Evolutionary conservation across 2,888 invertebrate genomes (phyloP), one percentile per base, ranked within the genome.

Genomic region (Xanthorhoe designata): DNA sequence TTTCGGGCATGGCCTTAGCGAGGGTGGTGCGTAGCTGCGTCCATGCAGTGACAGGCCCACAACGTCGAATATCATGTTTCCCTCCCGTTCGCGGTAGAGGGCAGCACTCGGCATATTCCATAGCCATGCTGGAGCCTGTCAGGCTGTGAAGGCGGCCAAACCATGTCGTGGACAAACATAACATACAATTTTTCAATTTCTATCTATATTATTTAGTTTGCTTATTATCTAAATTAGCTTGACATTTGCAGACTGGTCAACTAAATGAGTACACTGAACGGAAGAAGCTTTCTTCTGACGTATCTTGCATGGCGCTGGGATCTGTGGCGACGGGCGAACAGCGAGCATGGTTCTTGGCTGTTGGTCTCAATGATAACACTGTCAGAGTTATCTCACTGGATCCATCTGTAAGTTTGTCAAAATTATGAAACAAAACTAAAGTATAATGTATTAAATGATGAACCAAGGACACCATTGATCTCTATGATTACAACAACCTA

Each of bases 201-300:
- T 24, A 6, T 0, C n/a, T 24, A 52, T 13, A 10, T 7, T 13
- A 29, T 42, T 10, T 15, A 17, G 5, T 35, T 60, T 35, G 2
- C 9, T 38, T 50, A 32, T 38, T 32, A 5, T 63, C 65, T 73
- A 63, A 70, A 54, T 77, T 32, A 42, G 35, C 55, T 61, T 49
- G 50, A 24, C 57, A 49, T 75, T 94, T 94, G 52, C 87, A 99
- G 98, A 98, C 98, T 75, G 99, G 99, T 0, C 98, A 99, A 88
- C 92, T 99, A 57, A 99, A 99, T 90, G 99, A 99, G 87, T 99
- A 99, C 86, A 99, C 98, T 8, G 99, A 99, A 85, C 95, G 99
- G 9, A 98, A 99, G 82, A 98, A 99, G 84, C 96, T 99, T 96
- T 97, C 98, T 6, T 97, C 98, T 0, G 99, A 99, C 88, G 99